Percentiles rank a stretch among this genome's conserved stretches.
Conservation (phyloP, 1,140 invertebrate species). For the Apis mellifera region Amel_HAv3.1 CM009942.2:10473001-10473500, state of each 20-base stretch:
- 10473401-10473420: not conserved
- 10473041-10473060: too few species aligned
- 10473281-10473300: conserved; percentile 9
- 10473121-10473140: conserved; percentile 24
- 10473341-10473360: conserved; percentile 47
- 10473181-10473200: not conserved
- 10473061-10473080: too few species aligned
- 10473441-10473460: conserved; percentile 24
- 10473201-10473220: conserved; percentile 33
- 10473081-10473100: too few species aligned
- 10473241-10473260: not conserved
- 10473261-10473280: not conserved
- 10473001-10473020: not conserved
- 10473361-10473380: not conserved
- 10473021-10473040: too few species aligned
- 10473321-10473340: conserved; percentile 11
- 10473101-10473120: too few species aligned
- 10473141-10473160: conserved; percentile 11
- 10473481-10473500: conserved; percentile 29
- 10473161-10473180: not conserved
- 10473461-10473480: conserved; percentile 43
- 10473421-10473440: not conserved
- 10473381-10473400: conserved; percentile 22
- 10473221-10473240: not conserved
- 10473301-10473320: conserved; percentile 33